These are phyloP conservation scores for Zaprionus kolodkinae DNA, from an alignment of 1,140 invertebrate species.

Conservation along the genomic window DNA sequence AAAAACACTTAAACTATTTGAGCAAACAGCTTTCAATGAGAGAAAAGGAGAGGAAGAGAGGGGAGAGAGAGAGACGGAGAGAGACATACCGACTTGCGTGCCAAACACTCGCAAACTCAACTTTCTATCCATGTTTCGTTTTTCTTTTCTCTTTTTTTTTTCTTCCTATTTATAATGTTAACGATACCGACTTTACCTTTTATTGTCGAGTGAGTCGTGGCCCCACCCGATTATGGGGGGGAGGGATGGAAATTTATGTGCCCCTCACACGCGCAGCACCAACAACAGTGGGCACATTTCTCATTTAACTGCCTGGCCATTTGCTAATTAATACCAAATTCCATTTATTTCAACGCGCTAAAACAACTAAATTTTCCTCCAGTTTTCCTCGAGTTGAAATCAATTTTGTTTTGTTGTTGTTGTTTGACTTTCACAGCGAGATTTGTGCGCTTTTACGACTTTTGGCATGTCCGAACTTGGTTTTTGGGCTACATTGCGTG, in stretches of 20 bases:
- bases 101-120: slow-evolving; percentile 68
- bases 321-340: slow-evolving; percentile 81
- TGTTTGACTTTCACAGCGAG: slow-evolving; percentile 67
- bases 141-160: background rate
- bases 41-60: background rate
- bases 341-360: slow-evolving; percentile 71
- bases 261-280: slow-evolving; percentile 65
- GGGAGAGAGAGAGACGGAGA: background rate
- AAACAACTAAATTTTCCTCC: slow-evolving; percentile 73
- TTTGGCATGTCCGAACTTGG: slow-evolving; percentile 61
- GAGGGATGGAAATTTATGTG: slow-evolving; percentile 61
- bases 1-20: slow-evolving; percentile 72
- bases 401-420: slow-evolving; percentile 65
- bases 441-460: slow-evolving; percentile 79
- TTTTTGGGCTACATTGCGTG: slow-evolving; percentile 48
- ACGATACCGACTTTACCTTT: slow-evolving; percentile 51
- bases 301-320: slow-evolving; percentile 80
- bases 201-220: slow-evolving; percentile 30
- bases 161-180: slow-evolving; percentile 36
- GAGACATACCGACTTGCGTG: slow-evolving; percentile 54
- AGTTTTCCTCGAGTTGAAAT: slow-evolving; percentile 63
- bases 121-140: slow-evolving; percentile 38
- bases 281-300: slow-evolving; percentile 63
- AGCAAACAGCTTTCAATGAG: slow-evolving; percentile 35
- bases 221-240: slow-evolving; percentile 15